Conservation (phyloP, 2,113 vertebrate species). For the Halcyon malimbica region DNA sequence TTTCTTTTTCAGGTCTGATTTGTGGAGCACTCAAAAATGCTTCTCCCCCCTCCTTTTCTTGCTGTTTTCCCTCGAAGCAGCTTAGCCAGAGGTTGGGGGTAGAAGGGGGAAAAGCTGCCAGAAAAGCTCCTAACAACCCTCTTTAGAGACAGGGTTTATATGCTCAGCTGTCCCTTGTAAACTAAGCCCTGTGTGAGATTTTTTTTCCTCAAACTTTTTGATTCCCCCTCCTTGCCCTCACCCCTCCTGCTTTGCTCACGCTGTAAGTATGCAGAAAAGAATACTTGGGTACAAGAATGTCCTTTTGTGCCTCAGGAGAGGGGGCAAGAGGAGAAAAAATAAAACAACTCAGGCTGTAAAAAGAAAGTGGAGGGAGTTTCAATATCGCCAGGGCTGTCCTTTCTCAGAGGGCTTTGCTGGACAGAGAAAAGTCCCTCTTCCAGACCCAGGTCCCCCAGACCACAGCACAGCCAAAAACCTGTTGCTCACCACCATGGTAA, state of each 20-base stretch:
- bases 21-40: neutral
- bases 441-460: neutral
- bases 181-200: conserved; percentile 79
- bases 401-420: neutral
- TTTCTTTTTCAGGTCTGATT: neutral
- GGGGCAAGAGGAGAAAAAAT: neutral
- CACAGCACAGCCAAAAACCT: neutral
- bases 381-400: neutral
- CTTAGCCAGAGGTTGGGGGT: conserved; percentile 43
- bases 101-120: conserved; percentile 59
- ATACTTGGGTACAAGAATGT: conserved; percentile 65
- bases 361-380: neutral
- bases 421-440: neutral
- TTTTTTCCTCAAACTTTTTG: conserved; percentile 61
- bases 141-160: conserved; percentile 73
- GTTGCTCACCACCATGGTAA: conserved; percentile 7
- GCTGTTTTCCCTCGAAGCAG: conserved; percentile 58
- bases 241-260: conserved; percentile 68
- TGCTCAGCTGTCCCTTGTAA: conserved; percentile 84
- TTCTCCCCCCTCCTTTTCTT: neutral
- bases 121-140: conserved; percentile 71
- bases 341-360: neutral
- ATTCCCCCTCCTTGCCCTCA: conserved; percentile 38
- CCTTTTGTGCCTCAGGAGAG: conserved; percentile 61
- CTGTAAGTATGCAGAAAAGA: conserved; percentile 72